phyloP scores from a whole-genome alignment of 2,888 invertebrate species.

The Phortica okadai region DNA sequence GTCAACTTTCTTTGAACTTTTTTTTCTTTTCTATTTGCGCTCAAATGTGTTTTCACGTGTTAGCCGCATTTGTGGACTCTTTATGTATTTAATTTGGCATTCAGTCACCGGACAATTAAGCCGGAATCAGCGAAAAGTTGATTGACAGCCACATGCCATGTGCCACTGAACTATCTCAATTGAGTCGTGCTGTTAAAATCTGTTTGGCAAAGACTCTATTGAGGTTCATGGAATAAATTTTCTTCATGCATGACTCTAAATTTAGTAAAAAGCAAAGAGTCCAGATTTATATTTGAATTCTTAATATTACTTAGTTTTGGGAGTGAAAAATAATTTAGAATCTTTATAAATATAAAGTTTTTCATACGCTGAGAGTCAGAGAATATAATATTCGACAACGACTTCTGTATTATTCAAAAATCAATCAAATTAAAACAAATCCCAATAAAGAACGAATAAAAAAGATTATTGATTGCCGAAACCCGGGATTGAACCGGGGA shows the following conservation, averaged over 20 bases:
- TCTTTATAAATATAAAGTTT: too few species aligned
- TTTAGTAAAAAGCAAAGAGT: too few species aligned
- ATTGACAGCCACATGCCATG: slow-evolving; percentile 60
- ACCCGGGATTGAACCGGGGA: slow-evolving; percentile 75
- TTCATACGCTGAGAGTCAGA: too few species aligned
- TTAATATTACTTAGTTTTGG: too few species aligned
- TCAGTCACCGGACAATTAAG: slow-evolving; percentile 19
- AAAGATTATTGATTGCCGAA: slow-evolving; percentile 50
- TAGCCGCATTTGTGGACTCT: not conserved
- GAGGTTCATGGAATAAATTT: not conserved
- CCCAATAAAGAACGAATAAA: not conserved
- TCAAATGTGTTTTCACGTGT: not conserved
- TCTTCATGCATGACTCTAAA: too few species aligned
- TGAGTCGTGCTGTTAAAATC: not conserved
- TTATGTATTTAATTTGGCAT: slow-evolving; percentile 18
- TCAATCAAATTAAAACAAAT: not conserved
- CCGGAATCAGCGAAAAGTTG: slow-evolving; percentile 35
- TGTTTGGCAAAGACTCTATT: not conserved
- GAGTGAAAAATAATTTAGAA: too few species aligned
- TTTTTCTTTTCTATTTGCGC: not conserved
- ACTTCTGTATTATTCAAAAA: too few species aligned
- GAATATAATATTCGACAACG: too few species aligned
- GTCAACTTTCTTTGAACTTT: slow-evolving; percentile 30
- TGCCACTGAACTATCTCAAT: slow-evolving; percentile 44
- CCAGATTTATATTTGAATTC: too few species aligned